Conservation (phyloP, 2,113 vertebrate genomes). For the Lichenostomus cassidix region DNA sequence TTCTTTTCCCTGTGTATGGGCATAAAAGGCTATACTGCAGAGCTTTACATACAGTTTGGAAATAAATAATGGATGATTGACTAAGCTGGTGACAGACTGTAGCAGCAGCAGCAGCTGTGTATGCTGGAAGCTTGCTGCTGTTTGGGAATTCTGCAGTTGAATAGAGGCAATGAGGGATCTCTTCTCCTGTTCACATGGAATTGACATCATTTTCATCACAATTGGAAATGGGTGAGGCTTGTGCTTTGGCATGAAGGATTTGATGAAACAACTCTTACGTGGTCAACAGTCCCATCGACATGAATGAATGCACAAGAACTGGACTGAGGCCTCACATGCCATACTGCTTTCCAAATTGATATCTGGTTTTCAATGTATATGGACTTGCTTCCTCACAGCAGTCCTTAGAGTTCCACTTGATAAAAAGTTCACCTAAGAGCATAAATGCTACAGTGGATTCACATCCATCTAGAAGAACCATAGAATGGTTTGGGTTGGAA, state of each 20-base stretch:
- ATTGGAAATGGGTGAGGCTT: background rate
- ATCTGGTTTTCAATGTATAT: background rate
- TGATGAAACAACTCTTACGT: background rate
- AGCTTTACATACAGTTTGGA: slow-evolving; percentile 17
- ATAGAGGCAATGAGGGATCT: background rate
- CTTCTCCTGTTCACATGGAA: background rate
- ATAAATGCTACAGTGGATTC: background rate
- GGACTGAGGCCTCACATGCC: background rate
- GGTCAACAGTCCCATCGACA: background rate
- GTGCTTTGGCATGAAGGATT: background rate
- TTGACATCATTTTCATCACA: background rate
- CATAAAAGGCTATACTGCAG: background rate
- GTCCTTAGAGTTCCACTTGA: background rate
- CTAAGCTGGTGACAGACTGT: slow-evolving; percentile 37
- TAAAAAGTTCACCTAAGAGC: background rate
- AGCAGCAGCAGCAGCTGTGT: slow-evolving; percentile 39
- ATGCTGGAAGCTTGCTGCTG: background rate
- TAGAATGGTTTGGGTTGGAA: background rate
- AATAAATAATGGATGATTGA: slow-evolving; percentile 64
- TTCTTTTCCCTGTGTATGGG: background rate
- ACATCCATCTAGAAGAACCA: background rate
- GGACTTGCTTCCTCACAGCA: accelerated
- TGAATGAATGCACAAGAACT: background rate
- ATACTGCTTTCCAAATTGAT: background rate
- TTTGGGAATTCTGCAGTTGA: slow-evolving; percentile 21